Base-by-base conservation (phyloP, 2,113 vertebrate genomes). In the Gymnarchus niloticus region DNA sequence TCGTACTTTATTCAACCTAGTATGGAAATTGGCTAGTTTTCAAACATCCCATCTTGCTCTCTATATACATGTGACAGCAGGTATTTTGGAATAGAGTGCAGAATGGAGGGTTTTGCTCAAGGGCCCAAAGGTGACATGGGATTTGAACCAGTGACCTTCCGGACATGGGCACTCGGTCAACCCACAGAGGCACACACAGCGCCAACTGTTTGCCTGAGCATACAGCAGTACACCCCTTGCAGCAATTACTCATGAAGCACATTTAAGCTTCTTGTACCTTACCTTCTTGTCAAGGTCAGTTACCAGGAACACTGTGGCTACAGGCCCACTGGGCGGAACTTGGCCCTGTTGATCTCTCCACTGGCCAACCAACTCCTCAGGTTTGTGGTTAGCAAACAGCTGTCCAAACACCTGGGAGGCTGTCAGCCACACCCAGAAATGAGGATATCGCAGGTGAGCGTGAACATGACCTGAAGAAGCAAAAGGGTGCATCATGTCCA, bases 401-500 rank as follows among this genome's bases (percentile, higher is more conserved):
- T 97, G 92, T 2, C 98, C 98, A 59, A 98, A 98, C 51, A 98
- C 93, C 93, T 99, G 97, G 8, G 97, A 96, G 37, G 98, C 94
- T 0, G 96, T 99, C 87, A 98, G 92, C 97, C 98, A 99, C 65
- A 99, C 98, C 98, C 98, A 99, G 90, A 89, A 97, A 89, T 99
- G 98, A 46, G 98, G 96, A 85, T 98, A 93, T 85, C 95, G 94
- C 87, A 99, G 93, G 91, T 99, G 97, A 86, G 94, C 90, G 61
- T 99, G 95, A 7, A 97, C 85, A 23, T 98, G 96, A 89, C 91
- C 98, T 99, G 85, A 0, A 81, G 19, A 48, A 84, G 37, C 48
- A 17, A 59, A 6, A 73, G 0, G 21, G 14, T 19, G 59, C 8
- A n/a, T 33, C 54, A 44, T 83, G 54, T 44, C 2, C 8, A 48